These are phyloP conservation scores for Pedionomus torquatus DNA, from an alignment of 2,113 vertebrate genomes.

Conservation along the genomic window DNA sequence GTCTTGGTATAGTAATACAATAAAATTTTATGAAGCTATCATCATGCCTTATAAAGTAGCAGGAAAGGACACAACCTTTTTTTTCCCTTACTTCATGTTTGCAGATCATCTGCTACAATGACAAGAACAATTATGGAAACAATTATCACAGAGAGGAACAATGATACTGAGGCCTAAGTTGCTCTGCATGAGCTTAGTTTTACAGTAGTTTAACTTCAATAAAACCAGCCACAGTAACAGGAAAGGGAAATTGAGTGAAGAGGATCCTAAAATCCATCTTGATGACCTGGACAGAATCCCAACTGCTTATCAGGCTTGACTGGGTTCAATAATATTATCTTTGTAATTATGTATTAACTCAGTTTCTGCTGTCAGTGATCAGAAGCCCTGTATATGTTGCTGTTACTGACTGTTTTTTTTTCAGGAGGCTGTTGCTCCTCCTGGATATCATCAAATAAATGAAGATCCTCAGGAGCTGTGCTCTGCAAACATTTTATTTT, in stretches of 20 bases:
- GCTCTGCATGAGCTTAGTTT: not conserved
- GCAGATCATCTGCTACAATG: constrained; percentile 30
- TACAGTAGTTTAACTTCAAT: constrained; percentile 28
- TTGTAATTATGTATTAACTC: not conserved
- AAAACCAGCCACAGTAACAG: constrained; percentile 26
- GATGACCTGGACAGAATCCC: not conserved
- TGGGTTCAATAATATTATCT: constrained; percentile 15
- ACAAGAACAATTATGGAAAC: constrained; percentile 47
- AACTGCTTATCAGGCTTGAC: not conserved
- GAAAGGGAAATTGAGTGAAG: not conserved
- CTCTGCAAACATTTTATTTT: not conserved
- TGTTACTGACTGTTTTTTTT: not conserved
- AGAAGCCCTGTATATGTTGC: not conserved
- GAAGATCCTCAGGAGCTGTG: not conserved
- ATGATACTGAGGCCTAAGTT: not conserved
- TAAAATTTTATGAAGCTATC: constrained; percentile 64
- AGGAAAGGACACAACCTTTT: constrained; percentile 42
- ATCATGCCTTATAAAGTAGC: constrained; percentile 57
- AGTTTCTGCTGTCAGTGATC: not conserved
- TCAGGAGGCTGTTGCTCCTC: not conserved
- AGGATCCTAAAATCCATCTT: constrained; percentile 1
- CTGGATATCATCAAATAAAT: not conserved
- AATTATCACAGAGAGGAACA: constrained; percentile 4
- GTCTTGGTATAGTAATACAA: constrained; percentile 22
- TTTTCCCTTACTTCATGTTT: not conserved